phyloP scores from a whole-genome alignment of 2,888 invertebrate species.

The Nemoura dubitans region DNA sequence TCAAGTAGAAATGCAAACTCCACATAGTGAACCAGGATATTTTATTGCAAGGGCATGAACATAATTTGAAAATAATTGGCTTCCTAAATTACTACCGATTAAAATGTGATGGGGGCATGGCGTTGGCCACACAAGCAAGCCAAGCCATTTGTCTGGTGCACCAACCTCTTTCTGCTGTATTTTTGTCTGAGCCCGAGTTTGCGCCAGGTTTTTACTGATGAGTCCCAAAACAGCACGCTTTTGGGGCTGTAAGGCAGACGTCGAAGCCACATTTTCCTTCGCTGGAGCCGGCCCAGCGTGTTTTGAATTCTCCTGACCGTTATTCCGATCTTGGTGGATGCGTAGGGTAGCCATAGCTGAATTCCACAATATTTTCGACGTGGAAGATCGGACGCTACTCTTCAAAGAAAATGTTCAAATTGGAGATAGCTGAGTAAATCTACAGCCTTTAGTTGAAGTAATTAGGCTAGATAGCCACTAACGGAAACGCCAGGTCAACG shows the following conservation, averaged over 20 bases:
- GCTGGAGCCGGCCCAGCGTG: constrained; percentile 54
- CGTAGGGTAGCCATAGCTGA: constrained; percentile 75
- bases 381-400: constrained; percentile 24
- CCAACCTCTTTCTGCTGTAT: constrained; percentile 35
- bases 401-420: constrained; percentile 21
- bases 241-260: constrained; percentile 62
- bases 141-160: background rate
- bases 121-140: constrained; percentile 7
- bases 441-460: background rate
- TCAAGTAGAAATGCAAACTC: background rate
- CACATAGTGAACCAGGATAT: no score
- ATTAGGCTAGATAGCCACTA: background rate
- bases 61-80: background rate
- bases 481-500: constrained; percentile 20
- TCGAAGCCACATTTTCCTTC: constrained; percentile 60
- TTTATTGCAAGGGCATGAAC: background rate
- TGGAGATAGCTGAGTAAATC: background rate
- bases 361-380: constrained; percentile 45
- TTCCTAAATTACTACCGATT: no score
- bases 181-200: constrained; percentile 20
- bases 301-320: constrained; percentile 63
- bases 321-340: constrained; percentile 82
- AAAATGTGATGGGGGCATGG: background rate
- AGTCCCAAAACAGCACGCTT: constrained; percentile 68
- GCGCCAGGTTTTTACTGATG: constrained; percentile 65